Percentiles rank a stretch among this genome's conserved stretches.
Evolutionary conservation across 2,888 invertebrate genomes (phyloP).

Genomic region (Tetropium fuscum): DNA sequence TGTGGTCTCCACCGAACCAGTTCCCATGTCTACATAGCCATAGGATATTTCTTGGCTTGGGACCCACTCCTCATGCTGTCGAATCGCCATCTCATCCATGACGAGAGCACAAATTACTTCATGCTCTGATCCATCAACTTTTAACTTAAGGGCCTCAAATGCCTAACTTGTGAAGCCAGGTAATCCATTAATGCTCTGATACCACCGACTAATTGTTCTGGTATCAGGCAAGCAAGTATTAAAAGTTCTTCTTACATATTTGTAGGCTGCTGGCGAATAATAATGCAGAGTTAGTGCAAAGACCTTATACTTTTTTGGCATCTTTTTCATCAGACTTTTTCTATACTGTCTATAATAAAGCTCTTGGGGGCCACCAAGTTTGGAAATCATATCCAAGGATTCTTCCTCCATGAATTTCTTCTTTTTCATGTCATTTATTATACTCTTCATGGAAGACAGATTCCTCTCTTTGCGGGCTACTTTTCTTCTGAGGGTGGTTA

Average conservation of each 20-base stretch:
- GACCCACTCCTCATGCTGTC: slow-evolving; percentile 27
- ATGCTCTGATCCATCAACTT: neutral
- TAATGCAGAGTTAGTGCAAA: slow-evolving; percentile 1
- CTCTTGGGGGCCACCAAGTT: neutral
- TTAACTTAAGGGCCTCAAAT: neutral
- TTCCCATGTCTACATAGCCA: slow-evolving; percentile 39
- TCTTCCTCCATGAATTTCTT: neutral
- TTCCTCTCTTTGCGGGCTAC: neutral
- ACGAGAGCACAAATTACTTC: neutral
- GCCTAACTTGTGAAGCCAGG: neutral
- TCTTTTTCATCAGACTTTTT: neutral
- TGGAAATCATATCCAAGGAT: neutral
- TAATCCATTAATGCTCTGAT: neutral
- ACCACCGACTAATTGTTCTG: neutral
- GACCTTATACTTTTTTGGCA: neutral
- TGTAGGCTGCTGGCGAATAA: slow-evolving; percentile 2
- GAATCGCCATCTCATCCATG: slow-evolving; percentile 47
- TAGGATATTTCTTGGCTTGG: neutral
- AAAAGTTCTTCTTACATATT: slow-evolving; percentile 1
- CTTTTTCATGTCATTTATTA: neutral
- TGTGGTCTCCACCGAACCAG: neutral
- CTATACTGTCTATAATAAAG: neutral
- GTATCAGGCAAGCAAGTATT: neutral
- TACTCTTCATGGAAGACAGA: neutral
- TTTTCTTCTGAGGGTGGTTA: neutral